These are phyloP conservation scores for Typhlichthys subterraneus DNA, from an alignment of 2,797 vertebrate species.

Conservation along the genomic window DNA sequence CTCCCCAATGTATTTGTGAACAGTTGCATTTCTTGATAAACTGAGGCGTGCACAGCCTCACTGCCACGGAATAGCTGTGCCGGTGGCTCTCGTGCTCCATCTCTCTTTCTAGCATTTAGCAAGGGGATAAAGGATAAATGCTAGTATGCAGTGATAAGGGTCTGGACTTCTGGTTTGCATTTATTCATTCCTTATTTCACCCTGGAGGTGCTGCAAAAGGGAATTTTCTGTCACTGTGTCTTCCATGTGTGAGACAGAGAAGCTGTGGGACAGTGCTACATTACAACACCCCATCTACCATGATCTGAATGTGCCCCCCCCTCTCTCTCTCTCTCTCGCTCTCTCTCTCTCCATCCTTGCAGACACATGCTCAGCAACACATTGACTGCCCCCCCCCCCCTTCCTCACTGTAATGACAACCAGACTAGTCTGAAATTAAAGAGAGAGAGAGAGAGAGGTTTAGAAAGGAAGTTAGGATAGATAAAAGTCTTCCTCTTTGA, in stretches of 20 bases:
- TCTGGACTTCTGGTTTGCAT: constrained; percentile 79
- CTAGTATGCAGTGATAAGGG: constrained; percentile 74
- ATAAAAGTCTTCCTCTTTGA: constrained; percentile 74
- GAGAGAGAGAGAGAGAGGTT: constrained; percentile 54
- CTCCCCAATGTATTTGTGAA: too few species aligned
- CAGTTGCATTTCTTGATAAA: too few species aligned
- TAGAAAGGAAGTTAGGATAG: constrained; percentile 68
- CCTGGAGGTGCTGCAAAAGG: constrained; percentile 76
- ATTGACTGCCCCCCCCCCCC: constrained; percentile 58
- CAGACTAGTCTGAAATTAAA: constrained; percentile 79
- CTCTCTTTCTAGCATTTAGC: constrained; percentile 54
- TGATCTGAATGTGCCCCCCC: constrained; percentile 17
- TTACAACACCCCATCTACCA: background rate
- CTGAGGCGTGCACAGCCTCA: too few species aligned
- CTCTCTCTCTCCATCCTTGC: constrained; percentile 30
- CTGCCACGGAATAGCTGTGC: constrained; percentile 41
- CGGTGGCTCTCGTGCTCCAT: constrained; percentile 33
- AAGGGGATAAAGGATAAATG: constrained; percentile 46
- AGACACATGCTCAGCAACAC: constrained; percentile 79
- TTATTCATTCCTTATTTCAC: constrained; percentile 79
- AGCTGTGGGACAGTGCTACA: constrained; percentile 70
- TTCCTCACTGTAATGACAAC: constrained; percentile 77
- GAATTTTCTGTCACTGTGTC: constrained; percentile 84
- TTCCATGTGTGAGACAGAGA: constrained; percentile 82
- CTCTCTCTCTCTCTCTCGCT: constrained; percentile 48